Conservation (phyloP, 2,888 invertebrate genomes). For the Lampropteryx suffumata region DNA sequence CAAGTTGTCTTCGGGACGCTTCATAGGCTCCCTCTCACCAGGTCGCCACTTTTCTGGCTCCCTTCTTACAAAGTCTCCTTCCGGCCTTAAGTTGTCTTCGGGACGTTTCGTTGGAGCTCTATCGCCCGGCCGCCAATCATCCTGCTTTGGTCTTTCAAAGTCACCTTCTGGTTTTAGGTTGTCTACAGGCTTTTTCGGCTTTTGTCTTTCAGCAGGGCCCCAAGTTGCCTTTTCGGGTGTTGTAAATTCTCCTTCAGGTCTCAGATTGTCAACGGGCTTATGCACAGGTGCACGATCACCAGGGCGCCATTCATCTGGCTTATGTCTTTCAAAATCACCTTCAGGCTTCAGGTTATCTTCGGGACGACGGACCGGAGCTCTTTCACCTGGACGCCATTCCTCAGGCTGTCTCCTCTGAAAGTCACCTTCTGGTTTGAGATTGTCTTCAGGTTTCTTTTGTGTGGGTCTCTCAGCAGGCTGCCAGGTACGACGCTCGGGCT, state of each 20-base stretch:
- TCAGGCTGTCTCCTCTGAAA: conserved; percentile 70
- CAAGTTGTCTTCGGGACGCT: conserved; percentile 74
- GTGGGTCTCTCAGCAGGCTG: conserved; percentile 74
- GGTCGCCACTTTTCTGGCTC: conserved; percentile 57
- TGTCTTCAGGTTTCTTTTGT: conserved; percentile 73
- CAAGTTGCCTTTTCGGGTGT: conserved; percentile 56
- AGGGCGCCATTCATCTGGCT: conserved; percentile 63
- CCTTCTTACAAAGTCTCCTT: conserved; percentile 79
- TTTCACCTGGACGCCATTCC: conserved; percentile 66
- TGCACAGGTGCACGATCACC: conserved; percentile 72
- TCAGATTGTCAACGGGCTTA: conserved; percentile 82
- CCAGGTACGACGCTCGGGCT: too few species aligned
- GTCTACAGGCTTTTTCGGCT: conserved; percentile 75
- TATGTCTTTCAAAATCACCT: conserved; percentile 72
- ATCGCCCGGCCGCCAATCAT: conserved; percentile 61
- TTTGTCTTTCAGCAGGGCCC: conserved; percentile 65
- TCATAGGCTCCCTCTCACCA: conserved; percentile 56
- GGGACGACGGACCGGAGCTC: conserved; percentile 38
- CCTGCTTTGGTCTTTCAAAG: conserved; percentile 52
- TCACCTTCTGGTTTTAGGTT: conserved; percentile 79
- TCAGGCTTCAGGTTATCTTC: conserved; percentile 80
- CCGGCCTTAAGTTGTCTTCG: conserved; percentile 77
- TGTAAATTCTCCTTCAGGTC: conserved; percentile 56
- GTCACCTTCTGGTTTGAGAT: conserved; percentile 73
- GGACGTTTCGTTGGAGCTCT: conserved; percentile 69